Conservation (phyloP, 2,113 vertebrate species). For the Cairina moschata region DNA sequence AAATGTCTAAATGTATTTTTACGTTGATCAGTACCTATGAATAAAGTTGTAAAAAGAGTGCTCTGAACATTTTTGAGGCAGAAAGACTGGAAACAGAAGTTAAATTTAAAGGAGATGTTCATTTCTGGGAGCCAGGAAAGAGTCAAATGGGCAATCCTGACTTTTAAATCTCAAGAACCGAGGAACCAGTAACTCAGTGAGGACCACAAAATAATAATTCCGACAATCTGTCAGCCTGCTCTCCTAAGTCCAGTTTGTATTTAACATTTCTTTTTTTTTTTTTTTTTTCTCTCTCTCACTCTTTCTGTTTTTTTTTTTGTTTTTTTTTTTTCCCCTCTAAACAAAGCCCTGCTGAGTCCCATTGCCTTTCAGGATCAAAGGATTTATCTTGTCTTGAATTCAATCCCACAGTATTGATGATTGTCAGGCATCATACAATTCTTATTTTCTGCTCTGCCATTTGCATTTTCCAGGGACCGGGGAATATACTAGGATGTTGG, state of each 20-base stretch:
- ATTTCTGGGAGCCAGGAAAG: not conserved
- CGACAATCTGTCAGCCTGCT: not conserved
- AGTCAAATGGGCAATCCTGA: not conserved
- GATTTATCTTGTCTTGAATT: not conserved
- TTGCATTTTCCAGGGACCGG: not conserved
- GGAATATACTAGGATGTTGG: not conserved
- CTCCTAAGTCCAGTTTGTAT: not conserved
- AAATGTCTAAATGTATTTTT: not conserved
- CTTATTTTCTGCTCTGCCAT: not conserved
- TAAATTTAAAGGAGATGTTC: not conserved
- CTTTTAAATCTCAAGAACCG: not conserved
- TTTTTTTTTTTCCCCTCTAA: not conserved
- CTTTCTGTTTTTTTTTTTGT: no score
- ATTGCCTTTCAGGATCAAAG: not conserved
- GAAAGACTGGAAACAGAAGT: not conserved
- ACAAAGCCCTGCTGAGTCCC: accelerated
- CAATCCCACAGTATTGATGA: accelerated
- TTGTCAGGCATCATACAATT: not conserved
- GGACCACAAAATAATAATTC: not conserved
- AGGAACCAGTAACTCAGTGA: not conserved
- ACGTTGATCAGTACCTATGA: not conserved
- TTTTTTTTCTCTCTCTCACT: not conserved
- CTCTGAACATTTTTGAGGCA: not conserved
- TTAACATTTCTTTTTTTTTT: not conserved
- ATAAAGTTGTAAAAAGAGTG: not conserved